Evolutionary conservation across 2,888 invertebrate species (phyloP), one percentile per base, ranked within the genome.

Genomic region (Eupithecia inturbata): DNA sequence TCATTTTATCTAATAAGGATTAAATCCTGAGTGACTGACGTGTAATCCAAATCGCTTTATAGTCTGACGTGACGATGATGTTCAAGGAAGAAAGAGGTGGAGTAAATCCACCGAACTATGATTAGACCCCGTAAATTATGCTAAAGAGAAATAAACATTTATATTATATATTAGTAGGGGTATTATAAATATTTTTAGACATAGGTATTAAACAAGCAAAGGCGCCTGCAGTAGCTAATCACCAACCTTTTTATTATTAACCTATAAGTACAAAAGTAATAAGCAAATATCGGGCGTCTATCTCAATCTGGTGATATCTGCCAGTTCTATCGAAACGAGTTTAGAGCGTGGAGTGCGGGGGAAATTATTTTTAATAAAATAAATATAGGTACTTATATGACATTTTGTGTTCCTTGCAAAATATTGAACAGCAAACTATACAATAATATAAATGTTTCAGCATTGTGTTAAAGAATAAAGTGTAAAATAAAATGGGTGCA

Each of bases 401-500:
- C 7, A 49, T 22, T 22, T 49, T n/a, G 49, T 53, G 22, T 6
- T 53, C 9, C n/a, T 9, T n/a, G n/a, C 4, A 22, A 53, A 26
- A 57, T 57, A 57, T 57, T 26, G 4, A 57, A 10, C 53, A 53
- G 22, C 53, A 1, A 53, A 53, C 22, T 53, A 22, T 2, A 53
- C 10, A 53, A 57, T 26, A 57, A 5, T 26, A 57, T 57, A 57
- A 57, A 57, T 57, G 26, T 14, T 26, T 22, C 4, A 26, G n/a
- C 22, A 22, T 57, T 57, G 36, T 36, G 10, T 64, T 36, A 22
- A 4, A 36, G 36, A 36, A 63, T 31, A 64, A 64, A 64, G 64
- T 64, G 31, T 36, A 19, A 31, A 31, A 67, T 28, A 84, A 81
- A 75, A 85, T 86, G 87, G 81, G 76, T 70, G 73, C 62, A 57